phyloP scores from a whole-genome alignment of 2,113 vertebrate genomes.

The human region GRCh38 chr2:43075001-43075500 shows the following conservation, averaged over 20 bases:
- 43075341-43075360: neutral
- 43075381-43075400: neutral
- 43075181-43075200: conserved; percentile 84
- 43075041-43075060: neutral
- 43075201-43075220: conserved; percentile 84
- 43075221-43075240: conserved; percentile 88
- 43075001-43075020: neutral
- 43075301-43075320: conserved; percentile 77
- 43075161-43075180: conserved; percentile 77
- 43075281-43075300: conserved; percentile 76
- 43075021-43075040: neutral
- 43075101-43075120: conserved; percentile 2
- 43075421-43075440: neutral
- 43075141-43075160: conserved; percentile 84
- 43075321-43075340: neutral
- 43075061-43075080: neutral
- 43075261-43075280: conserved; percentile 84
- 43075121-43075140: conserved; percentile 66
- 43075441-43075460: neutral
- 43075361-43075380: neutral
- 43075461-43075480: neutral
- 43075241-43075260: conserved; percentile 87
- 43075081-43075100: neutral
- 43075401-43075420: neutral
- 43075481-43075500: neutral